These are phyloP conservation scores for Leptinotarsa rubiginosa DNA, from an alignment of 2,888 invertebrate genomes.

Conservation along the genomic window DNA sequence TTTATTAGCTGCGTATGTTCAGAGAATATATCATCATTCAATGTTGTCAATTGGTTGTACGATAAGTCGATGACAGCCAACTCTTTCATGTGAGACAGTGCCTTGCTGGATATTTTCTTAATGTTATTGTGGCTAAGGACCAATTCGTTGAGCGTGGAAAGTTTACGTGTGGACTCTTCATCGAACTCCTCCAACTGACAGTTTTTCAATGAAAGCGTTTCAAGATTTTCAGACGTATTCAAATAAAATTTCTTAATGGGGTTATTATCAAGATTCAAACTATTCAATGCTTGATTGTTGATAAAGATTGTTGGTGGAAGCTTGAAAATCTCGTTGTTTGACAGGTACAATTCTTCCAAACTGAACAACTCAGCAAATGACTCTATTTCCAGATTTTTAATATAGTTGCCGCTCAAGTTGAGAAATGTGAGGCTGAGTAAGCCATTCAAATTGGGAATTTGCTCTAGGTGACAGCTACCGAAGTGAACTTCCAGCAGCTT, in stretches of 20 bases:
- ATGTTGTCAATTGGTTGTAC: slow-evolving; percentile 75
- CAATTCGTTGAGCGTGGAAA: slow-evolving; percentile 68
- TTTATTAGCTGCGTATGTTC: slow-evolving; percentile 78
- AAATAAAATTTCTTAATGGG: slow-evolving; percentile 74
- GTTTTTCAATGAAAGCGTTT: slow-evolving; percentile 77
- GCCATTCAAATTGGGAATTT: slow-evolving; percentile 69
- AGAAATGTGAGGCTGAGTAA: slow-evolving; percentile 70
- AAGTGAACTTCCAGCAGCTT: slow-evolving; percentile 75
- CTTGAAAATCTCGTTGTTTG: slow-evolving; percentile 75
- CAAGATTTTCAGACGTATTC: slow-evolving; percentile 73
- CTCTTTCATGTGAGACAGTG: slow-evolving; percentile 75
- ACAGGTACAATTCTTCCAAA: slow-evolving; percentile 79
- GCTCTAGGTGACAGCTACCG: slow-evolving; percentile 76
- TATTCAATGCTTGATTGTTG: slow-evolving; percentile 75
- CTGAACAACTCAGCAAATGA: slow-evolving; percentile 74
- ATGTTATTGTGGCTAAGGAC: slow-evolving; percentile 79
- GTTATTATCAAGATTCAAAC: slow-evolving; percentile 77
- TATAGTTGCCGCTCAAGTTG: slow-evolving; percentile 76
- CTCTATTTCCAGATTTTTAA: slow-evolving; percentile 72
- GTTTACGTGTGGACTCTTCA: slow-evolving; percentile 74
- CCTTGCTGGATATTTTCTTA: slow-evolving; percentile 75
- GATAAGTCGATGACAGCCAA: slow-evolving; percentile 80
- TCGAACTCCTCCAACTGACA: slow-evolving; percentile 76
- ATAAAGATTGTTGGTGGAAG: slow-evolving; percentile 76
- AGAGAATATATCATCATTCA: slow-evolving; percentile 77